A percentile compares a stretch with the other conserved stretches of the same genome.
Evolutionary conservation across 2,888 invertebrate species (phyloP).

Genomic region (Cacoxenus indagator): DNA sequence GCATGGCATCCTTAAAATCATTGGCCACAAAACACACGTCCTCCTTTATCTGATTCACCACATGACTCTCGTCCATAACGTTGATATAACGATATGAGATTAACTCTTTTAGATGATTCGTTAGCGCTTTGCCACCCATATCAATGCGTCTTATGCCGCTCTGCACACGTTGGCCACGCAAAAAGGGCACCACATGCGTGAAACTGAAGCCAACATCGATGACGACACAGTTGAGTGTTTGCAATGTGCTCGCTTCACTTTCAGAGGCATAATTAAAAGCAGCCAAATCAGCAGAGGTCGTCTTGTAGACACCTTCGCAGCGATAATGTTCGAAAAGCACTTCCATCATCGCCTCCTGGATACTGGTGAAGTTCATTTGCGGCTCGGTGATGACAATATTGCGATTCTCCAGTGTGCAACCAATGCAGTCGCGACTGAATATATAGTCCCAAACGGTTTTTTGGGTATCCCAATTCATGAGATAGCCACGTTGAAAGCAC

Average conservation of each 20-base stretch:
- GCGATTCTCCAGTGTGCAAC: conserved; percentile 82
- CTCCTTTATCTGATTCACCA: conserved; percentile 98
- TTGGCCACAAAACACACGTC: conserved; percentile 94
- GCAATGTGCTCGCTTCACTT: conserved; percentile 69
- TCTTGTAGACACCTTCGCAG: conserved; percentile 83
- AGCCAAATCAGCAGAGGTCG: conserved; percentile 85
- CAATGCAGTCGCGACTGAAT: conserved; percentile 87
- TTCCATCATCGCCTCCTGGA: conserved; percentile 95
- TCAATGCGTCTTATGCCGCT: conserved; percentile 87
- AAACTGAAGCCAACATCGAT: conserved; percentile 97
- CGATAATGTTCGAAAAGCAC: conserved; percentile 98
- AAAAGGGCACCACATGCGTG: conserved; percentile 93
- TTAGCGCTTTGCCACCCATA: conserved; percentile 95
- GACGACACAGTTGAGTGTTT: conserved; percentile 81
- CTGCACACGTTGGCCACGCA: conserved; percentile 80
- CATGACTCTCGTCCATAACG: conserved; percentile 99
- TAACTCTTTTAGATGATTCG: conserved; percentile 97
- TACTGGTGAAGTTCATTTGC: conserved; percentile 89
- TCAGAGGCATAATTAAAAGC: conserved; percentile 75
- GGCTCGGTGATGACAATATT: conserved; percentile 94
- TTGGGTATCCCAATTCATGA: conserved; percentile 94
- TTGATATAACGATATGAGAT: conserved; percentile 96
- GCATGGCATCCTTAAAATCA: conserved; percentile 86
- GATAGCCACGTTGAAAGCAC: conserved; percentile 94
- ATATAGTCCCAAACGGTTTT: conserved; percentile 97